Conservation (phyloP, 2,888 invertebrate species). For the Ischnus inquisitorius region DNA sequence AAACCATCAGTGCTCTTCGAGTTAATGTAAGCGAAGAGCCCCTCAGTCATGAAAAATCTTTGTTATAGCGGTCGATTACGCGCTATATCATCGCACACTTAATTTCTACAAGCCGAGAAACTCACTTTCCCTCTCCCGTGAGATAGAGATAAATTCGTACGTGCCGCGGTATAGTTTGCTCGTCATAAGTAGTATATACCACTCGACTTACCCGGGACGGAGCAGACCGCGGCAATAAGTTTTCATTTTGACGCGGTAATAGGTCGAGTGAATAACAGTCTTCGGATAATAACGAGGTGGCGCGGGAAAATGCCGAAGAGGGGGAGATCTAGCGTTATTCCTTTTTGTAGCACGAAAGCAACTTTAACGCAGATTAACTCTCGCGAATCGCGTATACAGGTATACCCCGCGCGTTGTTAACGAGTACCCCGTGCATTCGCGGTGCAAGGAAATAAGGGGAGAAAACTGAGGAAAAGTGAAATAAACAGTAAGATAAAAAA, state of each 20-base stretch:
- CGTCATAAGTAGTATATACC: not conserved
- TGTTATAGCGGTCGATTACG: conserved; percentile 13
- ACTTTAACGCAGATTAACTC: conserved; percentile 40
- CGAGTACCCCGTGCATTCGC: not conserved
- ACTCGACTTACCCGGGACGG: conserved; percentile 12
- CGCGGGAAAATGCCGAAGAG: conserved; percentile 21
- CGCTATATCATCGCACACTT: conserved; percentile 53
- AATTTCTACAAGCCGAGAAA: conserved; percentile 35
- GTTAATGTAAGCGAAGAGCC: conserved; percentile 15
- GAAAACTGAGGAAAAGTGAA: not conserved
- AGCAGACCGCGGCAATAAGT: conserved; percentile 34
- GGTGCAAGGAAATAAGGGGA: not conserved
- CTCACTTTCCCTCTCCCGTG: not conserved
- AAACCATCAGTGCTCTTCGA: conserved; percentile 30
- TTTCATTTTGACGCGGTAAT: conserved; percentile 50
- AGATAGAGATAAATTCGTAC: conserved; percentile 1
- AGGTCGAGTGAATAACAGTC: conserved; percentile 50
- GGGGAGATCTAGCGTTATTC: conserved; percentile 5
- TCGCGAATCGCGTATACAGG: conserved; percentile 31
- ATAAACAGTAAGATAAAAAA: not conserved
- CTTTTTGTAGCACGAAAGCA: conserved; percentile 15
- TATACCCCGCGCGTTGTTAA: not conserved
- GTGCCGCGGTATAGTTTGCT: conserved; percentile 13
- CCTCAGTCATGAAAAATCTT: conserved; percentile 35
- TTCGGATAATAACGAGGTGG: conserved; percentile 45